Conservation (phyloP, 2,888 invertebrate genomes). For the Watsonalla cultraria region DNA sequence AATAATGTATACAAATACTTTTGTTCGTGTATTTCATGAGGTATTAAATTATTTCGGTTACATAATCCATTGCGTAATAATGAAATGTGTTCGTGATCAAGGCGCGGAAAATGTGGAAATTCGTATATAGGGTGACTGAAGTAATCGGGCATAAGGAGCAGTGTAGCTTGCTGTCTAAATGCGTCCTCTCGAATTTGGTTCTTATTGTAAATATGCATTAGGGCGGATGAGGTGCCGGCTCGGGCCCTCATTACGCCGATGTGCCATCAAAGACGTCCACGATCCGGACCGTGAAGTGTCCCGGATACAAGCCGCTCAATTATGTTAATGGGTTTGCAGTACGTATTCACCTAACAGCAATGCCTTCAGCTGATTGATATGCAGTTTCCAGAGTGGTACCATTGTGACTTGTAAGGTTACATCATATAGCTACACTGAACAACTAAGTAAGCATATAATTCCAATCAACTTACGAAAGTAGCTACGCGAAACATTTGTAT, state of each 20-base stretch:
- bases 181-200: constrained; percentile 32
- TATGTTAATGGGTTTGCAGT: constrained; percentile 69
- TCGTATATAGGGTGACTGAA: constrained; percentile 29
- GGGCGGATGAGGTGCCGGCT: constrained; percentile 48
- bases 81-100: constrained; percentile 31
- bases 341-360: constrained; percentile 45
- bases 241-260: constrained; percentile 62
- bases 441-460: too few species aligned
- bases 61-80: constrained; percentile 8
- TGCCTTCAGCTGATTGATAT: constrained; percentile 54
- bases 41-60: background rate
- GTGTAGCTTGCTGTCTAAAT: constrained; percentile 35
- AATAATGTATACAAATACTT: constrained; percentile 4
- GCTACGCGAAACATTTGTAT: too few species aligned
- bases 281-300: constrained; percentile 61
- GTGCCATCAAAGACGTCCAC: constrained; percentile 64
- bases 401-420: constrained; percentile 17
- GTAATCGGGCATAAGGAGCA: constrained; percentile 46
- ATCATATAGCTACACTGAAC: too few species aligned
- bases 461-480: too few species aligned
- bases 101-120: constrained; percentile 37
- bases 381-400: constrained; percentile 30
- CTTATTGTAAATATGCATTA: constrained; percentile 68
- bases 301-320: constrained; percentile 69
- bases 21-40: constrained; percentile 2